These are phyloP conservation scores for Cyclargus thomasi DNA, from an alignment of 1,140 invertebrate genomes.

Conservation along the genomic window DNA sequence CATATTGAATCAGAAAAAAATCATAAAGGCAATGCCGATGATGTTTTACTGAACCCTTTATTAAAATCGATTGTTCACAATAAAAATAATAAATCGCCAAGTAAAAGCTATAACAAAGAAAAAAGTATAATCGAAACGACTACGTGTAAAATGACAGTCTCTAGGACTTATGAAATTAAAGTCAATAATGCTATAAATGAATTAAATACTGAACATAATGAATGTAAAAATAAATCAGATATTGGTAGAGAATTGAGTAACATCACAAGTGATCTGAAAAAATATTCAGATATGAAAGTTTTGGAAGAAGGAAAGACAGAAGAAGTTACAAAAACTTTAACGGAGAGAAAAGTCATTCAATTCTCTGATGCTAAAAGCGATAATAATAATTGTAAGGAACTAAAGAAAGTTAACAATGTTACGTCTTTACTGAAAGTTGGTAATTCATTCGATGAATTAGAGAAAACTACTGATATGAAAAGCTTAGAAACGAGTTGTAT, in stretches of 20 bases:
- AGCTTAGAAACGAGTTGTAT: slow-evolving; percentile 20
- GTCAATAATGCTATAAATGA: no score
- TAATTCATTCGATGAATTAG: not conserved
- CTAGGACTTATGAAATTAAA: no score
- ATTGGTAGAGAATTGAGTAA: not conserved
- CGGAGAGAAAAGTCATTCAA: not conserved
- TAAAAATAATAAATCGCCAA: not conserved
- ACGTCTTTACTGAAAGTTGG: not conserved
- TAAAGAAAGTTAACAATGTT: not conserved
- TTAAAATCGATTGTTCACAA: not conserved
- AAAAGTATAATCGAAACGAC: not conserved
- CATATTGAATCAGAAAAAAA: not conserved
- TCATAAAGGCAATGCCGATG: not conserved
- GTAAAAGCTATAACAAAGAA: not conserved
- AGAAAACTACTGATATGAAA: slow-evolving; percentile 9
- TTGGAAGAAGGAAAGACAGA: not conserved
- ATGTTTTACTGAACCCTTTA: not conserved
- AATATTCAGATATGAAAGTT: not conserved
- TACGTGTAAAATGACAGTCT: not conserved
- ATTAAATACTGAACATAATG: no score
- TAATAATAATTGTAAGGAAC: not conserved
- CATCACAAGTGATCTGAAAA: not conserved
- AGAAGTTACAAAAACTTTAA: not conserved
- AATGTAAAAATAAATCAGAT: not conserved
- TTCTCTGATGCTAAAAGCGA: not conserved